phyloP scores from a whole-genome alignment of 2,113 vertebrate species.

The Mugil cephalus region DNA sequence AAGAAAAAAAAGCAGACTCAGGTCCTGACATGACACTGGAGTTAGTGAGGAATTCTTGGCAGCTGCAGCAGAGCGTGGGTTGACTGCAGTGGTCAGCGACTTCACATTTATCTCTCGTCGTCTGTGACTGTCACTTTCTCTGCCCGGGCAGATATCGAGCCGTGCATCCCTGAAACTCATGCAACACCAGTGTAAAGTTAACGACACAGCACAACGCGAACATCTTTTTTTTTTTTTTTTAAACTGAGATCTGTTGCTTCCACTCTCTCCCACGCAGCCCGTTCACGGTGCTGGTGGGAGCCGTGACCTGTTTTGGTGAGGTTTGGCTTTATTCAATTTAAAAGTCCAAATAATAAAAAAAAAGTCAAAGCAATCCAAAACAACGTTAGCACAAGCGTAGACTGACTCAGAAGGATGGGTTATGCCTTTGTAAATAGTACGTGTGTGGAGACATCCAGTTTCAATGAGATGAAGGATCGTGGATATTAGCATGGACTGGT shows the following conservation, averaged over 20 bases:
- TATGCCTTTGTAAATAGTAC: constrained; percentile 56
- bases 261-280: constrained; percentile 47
- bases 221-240: constrained; percentile 27
- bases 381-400: constrained; percentile 55
- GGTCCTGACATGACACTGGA: constrained; percentile 28
- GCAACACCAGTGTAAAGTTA: constrained; percentile 32
- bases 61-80: constrained; percentile 37
- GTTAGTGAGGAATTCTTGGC: constrained; percentile 42
- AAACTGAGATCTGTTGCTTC: constrained; percentile 48
- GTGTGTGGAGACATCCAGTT: constrained; percentile 33
- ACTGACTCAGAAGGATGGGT: constrained; percentile 6
- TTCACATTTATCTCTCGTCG: constrained; percentile 25
- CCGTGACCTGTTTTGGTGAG: constrained; percentile 6
- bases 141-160: constrained; percentile 39
- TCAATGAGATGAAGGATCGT: constrained; percentile 41
- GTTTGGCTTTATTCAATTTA: constrained; percentile 7
- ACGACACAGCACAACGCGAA: constrained; percentile 52
- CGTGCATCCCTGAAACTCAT: constrained; percentile 27
- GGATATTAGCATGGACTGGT: constrained; percentile 19
- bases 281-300: constrained; percentile 22
- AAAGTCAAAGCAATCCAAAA: constrained; percentile 55
- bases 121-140: constrained; percentile 40
- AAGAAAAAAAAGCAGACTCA: no score
- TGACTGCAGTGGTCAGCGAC: constrained; percentile 54
- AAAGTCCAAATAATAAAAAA: no score